Base-by-base conservation (phyloP, 2,113 vertebrate species). In the Ivindomyrus marchei region DNA sequence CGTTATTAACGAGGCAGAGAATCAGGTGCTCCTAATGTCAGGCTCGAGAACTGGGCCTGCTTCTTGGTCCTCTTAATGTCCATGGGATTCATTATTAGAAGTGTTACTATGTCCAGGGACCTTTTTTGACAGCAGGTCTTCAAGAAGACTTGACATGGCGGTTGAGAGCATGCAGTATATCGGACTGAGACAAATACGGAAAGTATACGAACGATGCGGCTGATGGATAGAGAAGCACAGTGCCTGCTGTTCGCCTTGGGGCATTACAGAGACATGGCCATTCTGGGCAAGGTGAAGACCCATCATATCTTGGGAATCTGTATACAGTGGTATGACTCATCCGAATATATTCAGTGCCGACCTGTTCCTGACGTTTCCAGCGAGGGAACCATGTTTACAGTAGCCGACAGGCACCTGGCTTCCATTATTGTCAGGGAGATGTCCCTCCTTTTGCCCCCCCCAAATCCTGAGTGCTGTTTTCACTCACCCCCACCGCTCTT, bases 281-380 rank as follows among this genome's bases (percentile, higher is more conserved):
- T 93, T 91, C 92, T 94, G 93, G 90, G 94, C 93, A 77, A 42
- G 93, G 93, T 94, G 93, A 95, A 95, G 91, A 92, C 21, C 95
- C 94, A 97, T 94, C 95, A 91, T 93, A 95, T 96, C 93, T 95
- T 90, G 88, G 94, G 94, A 96, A 95, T 95, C 92, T 95, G 94
- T 94, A 92, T 93, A 94, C 91, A 96, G 93, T 94, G 93, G 92
- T 87, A 90, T 94, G 96, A 97, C 95, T 96, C 96, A 95, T 95
- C 92, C 91, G 91, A 92, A 90, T 91, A 90, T 89, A 90, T 15
- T 4, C 90, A 91, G 94, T 95, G 94, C 95, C 95, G 95, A 95
- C 94, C 94, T 95, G 95, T 95, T 94, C 94, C 96, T 97, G 95
- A 97, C 96, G 96, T 97, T 97, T 96, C 95, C 95, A 95, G 96